phyloP scores from a whole-genome alignment of 2,113 vertebrate genomes.

The Pteronura brasiliensis region DNA sequence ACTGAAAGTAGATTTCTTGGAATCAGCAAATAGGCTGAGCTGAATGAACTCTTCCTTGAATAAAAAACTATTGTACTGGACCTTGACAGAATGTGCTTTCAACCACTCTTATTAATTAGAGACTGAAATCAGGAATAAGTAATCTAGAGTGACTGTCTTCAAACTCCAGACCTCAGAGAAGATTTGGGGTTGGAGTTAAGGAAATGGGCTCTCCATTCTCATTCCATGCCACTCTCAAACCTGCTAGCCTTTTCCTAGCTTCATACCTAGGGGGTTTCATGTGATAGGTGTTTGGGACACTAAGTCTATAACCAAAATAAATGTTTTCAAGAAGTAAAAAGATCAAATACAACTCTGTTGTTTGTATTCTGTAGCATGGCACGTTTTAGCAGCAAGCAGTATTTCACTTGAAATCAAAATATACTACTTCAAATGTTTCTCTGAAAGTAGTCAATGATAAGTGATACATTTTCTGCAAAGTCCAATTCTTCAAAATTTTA shows the following conservation, averaged over 20 bases:
- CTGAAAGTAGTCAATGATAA: background rate
- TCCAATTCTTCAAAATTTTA: background rate
- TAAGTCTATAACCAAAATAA: background rate
- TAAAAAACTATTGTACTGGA: background rate
- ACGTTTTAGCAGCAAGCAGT: background rate
- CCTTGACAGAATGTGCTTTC: background rate
- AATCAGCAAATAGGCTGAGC: background rate
- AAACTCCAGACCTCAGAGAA: background rate
- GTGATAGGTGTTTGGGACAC: background rate
- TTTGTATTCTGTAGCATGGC: background rate
- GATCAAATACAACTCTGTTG: background rate
- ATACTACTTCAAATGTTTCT: background rate
- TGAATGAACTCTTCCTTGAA: background rate
- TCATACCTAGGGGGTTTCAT: background rate
- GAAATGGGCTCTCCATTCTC: background rate
- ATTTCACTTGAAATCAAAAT: background rate
- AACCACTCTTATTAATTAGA: background rate
- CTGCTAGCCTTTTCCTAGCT: background rate
- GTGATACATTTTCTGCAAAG: background rate
- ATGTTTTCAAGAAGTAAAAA: slow-evolving; percentile 14
- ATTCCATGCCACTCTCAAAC: background rate
- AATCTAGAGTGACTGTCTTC: background rate
- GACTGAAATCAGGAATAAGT: background rate
- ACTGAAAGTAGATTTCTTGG: background rate
- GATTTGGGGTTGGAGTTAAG: background rate